These are phyloP conservation scores for Dichetophora obliterata DNA, from an alignment of 2,888 invertebrate species.

Conservation along the genomic window DNA sequence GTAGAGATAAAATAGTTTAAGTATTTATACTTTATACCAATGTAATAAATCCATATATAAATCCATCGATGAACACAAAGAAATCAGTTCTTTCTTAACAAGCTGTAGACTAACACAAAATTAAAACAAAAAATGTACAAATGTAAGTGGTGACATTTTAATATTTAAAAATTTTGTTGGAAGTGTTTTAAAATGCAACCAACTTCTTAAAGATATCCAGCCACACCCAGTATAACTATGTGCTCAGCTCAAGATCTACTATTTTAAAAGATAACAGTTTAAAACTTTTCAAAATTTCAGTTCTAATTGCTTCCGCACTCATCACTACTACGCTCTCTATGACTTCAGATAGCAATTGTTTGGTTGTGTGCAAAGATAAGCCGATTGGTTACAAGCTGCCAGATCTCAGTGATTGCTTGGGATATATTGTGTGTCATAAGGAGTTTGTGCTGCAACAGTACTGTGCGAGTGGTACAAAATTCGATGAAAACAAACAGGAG, in stretches of 20 bases:
- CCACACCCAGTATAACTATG: not conserved
- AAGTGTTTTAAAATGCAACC: no score
- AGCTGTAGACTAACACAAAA: no score
- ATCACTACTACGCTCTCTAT: not conserved
- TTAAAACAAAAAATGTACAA: no score
- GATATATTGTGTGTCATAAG: conserved; percentile 48
- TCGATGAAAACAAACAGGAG: conserved; percentile 17
- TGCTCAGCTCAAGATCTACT: no score
- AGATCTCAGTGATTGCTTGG: conserved; percentile 48
- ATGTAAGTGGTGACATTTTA: no score
- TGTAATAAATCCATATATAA: no score
- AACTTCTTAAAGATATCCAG: not conserved
- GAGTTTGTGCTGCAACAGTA: conserved; percentile 39
- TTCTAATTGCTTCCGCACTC: not conserved
- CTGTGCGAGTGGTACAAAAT: conserved; percentile 45
- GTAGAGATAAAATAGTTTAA: not conserved
- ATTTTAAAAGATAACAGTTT: not conserved
- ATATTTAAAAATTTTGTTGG: no score
- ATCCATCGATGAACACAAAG: no score
- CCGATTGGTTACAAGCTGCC: conserved; percentile 41
- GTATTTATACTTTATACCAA: no score
- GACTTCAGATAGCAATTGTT: not conserved
- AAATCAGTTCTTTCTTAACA: no score
- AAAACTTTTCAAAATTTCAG: not conserved
- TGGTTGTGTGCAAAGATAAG: conserved; percentile 38